Evolutionary conservation across 1,140 invertebrate species (phyloP), one percentile per base, ranked within the genome.

Genomic region (Drosophila insularis): DNA sequence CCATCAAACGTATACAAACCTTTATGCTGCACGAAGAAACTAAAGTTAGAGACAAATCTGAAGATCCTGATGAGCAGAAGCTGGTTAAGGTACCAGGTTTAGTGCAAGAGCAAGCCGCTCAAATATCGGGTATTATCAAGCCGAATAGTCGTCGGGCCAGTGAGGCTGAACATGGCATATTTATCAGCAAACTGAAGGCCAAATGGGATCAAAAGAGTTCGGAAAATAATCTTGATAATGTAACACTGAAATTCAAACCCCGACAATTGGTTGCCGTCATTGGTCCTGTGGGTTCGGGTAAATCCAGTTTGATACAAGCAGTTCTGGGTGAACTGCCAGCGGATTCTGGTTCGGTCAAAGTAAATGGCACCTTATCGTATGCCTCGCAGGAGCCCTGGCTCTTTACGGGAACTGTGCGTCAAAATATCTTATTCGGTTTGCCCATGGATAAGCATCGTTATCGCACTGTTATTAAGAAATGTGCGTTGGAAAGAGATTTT

Each of bases 321-420:
- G 94, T 98, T 62, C 93, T 99, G 5, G 93, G 95, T 59, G 98
- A 99, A 92, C 89, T 98, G 32, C 95, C 96, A 4, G 80, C 96
- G 0, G 92, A 90, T 2, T 92, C 93, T 0, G 97, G 97, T 1
- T 92, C 91, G 6, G 92, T 98, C 0, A 92, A 94, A 55, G 92
- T 98, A 0, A 94, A 94, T 50, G 98, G 98, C 14, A 95, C 93
- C 39, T 92, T 98, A 5, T 96, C 97, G 0, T 99, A 98, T 92
- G 95, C 97, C 11, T 96, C 97, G n/a, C 98, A 99, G 92, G 96
- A 98, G 80, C 95, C 98, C 0, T 99, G 98, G 98, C 93, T 98
- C 0, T 97, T 97, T 89, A 92, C 94, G 67, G 96, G 95, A 56
- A 94, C 95, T 50, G 94, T 97, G 4, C 93, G 95, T 39, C 96